phyloP scores from a whole-genome alignment of 2,888 invertebrate species.

The Eupithecia exiguata region DNA sequence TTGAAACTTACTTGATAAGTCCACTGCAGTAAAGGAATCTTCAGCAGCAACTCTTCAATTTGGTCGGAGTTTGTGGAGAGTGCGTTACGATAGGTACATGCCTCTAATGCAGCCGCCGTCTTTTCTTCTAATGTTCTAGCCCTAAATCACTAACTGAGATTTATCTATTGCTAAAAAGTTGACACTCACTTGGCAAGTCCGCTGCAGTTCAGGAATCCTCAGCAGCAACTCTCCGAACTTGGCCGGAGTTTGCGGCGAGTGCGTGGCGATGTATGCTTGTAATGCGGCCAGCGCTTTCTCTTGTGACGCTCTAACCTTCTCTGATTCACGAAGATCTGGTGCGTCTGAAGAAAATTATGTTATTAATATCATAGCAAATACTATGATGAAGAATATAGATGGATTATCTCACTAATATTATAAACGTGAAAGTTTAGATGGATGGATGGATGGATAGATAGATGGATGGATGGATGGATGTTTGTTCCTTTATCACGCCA shows the following conservation, averaged over 20 bases:
- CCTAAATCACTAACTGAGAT: slow-evolving; percentile 28
- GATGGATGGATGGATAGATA: no score
- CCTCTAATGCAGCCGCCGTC: slow-evolving; percentile 92
- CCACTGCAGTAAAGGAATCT: slow-evolving; percentile 97
- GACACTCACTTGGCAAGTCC: slow-evolving; percentile 94
- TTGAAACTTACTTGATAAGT: slow-evolving; percentile 87
- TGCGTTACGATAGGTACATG: slow-evolving; percentile 95
- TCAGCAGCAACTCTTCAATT: slow-evolving; percentile 95
- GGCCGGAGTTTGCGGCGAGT: slow-evolving; percentile 96
- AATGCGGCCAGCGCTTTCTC: slow-evolving; percentile 96
- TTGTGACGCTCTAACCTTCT: slow-evolving; percentile 96
- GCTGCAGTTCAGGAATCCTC: slow-evolving; percentile 96
- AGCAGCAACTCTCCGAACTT: slow-evolving; percentile 97
- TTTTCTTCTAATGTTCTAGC: slow-evolving; percentile 97
- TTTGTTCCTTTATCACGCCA: no score
- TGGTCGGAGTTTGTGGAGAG: slow-evolving; percentile 96
- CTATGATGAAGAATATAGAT: background rate
- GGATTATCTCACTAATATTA: no score
- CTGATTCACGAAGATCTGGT: slow-evolving; percentile 95
- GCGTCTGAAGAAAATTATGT: slow-evolving; percentile 85
- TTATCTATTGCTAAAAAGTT: background rate
- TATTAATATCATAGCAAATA: background rate
- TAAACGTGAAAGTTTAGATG: no score
- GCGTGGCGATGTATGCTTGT: slow-evolving; percentile 94
- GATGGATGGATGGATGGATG: no score